Conservation (phyloP, 1,140 invertebrate genomes). For the Brachionus rubens region DNA sequence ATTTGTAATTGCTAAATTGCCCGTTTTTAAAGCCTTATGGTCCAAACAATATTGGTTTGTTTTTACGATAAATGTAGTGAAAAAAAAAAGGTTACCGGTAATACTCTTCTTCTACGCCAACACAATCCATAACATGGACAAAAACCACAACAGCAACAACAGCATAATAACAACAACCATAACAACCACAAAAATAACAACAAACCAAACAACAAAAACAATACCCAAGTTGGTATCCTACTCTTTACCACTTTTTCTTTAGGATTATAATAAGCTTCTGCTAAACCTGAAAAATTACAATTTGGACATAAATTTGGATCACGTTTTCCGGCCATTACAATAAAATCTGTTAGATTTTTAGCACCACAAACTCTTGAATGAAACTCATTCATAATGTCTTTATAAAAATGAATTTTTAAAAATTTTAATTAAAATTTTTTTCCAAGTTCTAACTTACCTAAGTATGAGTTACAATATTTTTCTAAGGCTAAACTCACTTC, state of each 20-base stretch:
- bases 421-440: not conserved
- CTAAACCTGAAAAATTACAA: not conserved
- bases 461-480: not conserved
- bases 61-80: too few relatives aligned
- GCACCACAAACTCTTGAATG: conserved; percentile 25
- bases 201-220: conserved; percentile 3
- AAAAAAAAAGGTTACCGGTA: not conserved
- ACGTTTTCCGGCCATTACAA: not conserved
- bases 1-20: too few relatives aligned
- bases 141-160: conserved; percentile 27
- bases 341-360: conserved; percentile 1
- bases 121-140: conserved; percentile 32
- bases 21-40: too few relatives aligned
- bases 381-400: conserved; percentile 28
- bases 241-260: not conserved
- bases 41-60: too few relatives aligned
- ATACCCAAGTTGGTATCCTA: not conserved
- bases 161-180: conserved; percentile 22
- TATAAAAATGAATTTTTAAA: not conserved
- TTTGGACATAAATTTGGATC: conserved; percentile 15
- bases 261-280: not conserved
- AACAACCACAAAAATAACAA: conserved; percentile 2
- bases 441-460: not conserved
- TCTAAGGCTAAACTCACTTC: not conserved
- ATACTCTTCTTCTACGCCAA: not conserved